A percentile compares a stretch with the other conserved stretches of the same genome.
These are phyloP conservation scores for Patella caerulea DNA, from an alignment of 2,888 invertebrate genomes.

Conservation along the genomic window DNA sequence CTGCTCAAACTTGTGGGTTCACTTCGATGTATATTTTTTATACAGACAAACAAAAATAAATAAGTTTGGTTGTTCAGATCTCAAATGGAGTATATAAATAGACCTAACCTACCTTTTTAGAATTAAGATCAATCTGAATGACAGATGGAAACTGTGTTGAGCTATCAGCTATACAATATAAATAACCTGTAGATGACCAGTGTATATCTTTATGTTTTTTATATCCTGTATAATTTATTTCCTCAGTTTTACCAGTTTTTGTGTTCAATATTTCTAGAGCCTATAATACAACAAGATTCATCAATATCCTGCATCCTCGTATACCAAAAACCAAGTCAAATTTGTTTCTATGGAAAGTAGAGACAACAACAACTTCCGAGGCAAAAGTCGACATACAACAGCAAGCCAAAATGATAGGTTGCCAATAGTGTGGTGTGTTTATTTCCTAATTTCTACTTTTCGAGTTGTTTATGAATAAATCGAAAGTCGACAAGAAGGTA, in stretches of 20 bases:
- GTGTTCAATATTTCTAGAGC: constrained; percentile 37
- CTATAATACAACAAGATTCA: neutral
- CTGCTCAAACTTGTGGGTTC: too few species aligned
- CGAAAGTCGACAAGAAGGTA: too few species aligned
- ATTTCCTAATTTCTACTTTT: too few species aligned
- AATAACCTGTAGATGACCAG: constrained; percentile 48
- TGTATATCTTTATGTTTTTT: constrained; percentile 44
- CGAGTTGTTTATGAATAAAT: too few species aligned
- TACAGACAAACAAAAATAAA: constrained; percentile 12
- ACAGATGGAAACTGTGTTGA: constrained; percentile 61
- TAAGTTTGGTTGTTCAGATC: neutral
- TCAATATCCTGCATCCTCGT: too few species aligned
- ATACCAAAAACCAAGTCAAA: too few species aligned
- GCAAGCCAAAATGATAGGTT: too few species aligned
- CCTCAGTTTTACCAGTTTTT: constrained; percentile 41
- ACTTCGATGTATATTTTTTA: neutral
- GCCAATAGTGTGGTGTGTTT: too few species aligned
- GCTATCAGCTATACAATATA: constrained; percentile 66
- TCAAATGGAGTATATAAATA: too few species aligned
- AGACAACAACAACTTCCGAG: too few species aligned
- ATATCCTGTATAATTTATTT: constrained; percentile 54
- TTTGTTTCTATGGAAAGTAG: too few species aligned
- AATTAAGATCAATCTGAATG: constrained; percentile 55
- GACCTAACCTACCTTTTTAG: constrained; percentile 45
- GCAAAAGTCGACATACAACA: too few species aligned